Evolutionary conservation across 2,888 invertebrate genomes (phyloP).

Genomic region (Hydrotaea cyrtoneurina): DNA sequence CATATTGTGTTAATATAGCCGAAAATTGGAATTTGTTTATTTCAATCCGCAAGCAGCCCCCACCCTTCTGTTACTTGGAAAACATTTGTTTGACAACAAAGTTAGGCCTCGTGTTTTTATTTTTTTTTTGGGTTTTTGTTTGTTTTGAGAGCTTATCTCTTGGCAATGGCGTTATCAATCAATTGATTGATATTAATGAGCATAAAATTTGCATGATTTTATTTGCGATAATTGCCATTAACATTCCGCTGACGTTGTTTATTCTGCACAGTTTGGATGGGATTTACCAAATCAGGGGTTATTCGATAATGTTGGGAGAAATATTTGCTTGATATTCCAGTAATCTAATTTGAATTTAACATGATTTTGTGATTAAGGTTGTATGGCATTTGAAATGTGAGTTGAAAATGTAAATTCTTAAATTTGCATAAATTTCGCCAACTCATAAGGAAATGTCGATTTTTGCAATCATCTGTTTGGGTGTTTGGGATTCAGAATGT

Average conservation of each 20-base stretch:
- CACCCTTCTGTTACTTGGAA: not conserved
- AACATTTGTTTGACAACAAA: constrained; percentile 25
- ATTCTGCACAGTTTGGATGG: constrained; percentile 3
- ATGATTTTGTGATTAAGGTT: constrained; percentile 42
- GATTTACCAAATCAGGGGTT: not conserved
- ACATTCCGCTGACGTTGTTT: constrained; percentile 29
- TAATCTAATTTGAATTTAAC: constrained; percentile 41
- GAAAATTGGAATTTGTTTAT: constrained; percentile 55
- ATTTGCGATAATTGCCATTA: constrained; percentile 60
- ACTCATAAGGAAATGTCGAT: not conserved
- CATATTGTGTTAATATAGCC: constrained; percentile 34
- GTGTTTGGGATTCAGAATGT: not conserved
- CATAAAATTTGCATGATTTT: constrained; percentile 76
- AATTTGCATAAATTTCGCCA: constrained; percentile 62
- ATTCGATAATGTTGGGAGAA: not conserved
- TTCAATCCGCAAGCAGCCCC: constrained; percentile 18
- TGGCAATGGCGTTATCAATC: constrained; percentile 71
- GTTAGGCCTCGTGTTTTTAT: constrained; percentile 37
- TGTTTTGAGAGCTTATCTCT: not conserved
- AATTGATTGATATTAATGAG: constrained; percentile 79
- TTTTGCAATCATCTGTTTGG: constrained; percentile 28
- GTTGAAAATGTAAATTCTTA: not conserved
- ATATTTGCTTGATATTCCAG: constrained; percentile 28
- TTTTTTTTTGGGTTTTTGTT: constrained; percentile 20
- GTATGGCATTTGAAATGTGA: constrained; percentile 21